Percentiles rank a stretch among this genome's conserved stretches.
Evolutionary conservation across 2,113 vertebrate genomes (phyloP).

Genomic region (Myotis lucifugus): DNA sequence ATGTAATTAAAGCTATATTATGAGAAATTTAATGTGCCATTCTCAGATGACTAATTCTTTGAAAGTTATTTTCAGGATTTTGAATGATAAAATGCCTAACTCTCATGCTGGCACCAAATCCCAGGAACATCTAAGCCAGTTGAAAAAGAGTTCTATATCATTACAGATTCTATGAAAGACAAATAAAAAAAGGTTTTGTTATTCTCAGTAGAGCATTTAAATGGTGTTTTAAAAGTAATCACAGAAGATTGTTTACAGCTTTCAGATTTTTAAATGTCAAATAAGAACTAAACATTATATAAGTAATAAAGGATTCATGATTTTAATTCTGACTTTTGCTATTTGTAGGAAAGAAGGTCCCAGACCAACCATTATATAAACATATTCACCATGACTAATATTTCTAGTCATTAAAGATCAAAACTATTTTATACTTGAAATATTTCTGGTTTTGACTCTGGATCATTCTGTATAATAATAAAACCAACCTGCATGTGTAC

Average conservation of each 20-base stretch:
- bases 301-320: constrained; percentile 4
- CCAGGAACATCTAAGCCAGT: not conserved
- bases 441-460: not conserved
- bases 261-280: constrained; percentile 49
- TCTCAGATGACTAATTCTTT: not conserved
- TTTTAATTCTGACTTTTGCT: constrained; percentile 38
- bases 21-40: not conserved
- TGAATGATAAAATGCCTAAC: not conserved
- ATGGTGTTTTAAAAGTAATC: constrained; percentile 56
- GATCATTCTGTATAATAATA: not conserved
- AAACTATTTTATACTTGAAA: constrained; percentile 2
- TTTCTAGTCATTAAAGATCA: constrained; percentile 23
- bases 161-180: not conserved
- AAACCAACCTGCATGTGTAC: not conserved
- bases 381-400: constrained; percentile 33
- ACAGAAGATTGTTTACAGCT: constrained; percentile 21
- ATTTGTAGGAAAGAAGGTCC: not conserved
- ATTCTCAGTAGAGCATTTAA: not conserved
- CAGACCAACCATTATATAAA: constrained; percentile 23
- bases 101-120: not conserved
- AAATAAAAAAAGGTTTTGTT: not conserved
- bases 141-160: not conserved
- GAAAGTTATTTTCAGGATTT: not conserved
- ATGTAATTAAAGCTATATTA: not conserved
- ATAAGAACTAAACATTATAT: not conserved